Percentiles rank a stretch among this genome's conserved stretches.
Evolutionary conservation across 2,888 invertebrate genomes (phyloP).

Genomic region (Acrobasis repandana): DNA sequence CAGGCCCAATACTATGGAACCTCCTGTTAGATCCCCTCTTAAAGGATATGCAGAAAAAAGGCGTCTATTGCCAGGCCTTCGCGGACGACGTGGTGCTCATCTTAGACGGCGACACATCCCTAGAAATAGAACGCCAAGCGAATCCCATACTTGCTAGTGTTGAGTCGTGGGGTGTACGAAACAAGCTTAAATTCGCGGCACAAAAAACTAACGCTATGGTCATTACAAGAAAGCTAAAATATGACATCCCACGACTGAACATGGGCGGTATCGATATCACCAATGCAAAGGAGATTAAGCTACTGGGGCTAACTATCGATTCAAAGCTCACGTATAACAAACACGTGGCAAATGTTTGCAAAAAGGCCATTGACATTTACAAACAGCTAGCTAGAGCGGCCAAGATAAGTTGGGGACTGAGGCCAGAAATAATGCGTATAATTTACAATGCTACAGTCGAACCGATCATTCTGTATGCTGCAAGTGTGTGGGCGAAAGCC

Average conservation of each 20-base stretch:
- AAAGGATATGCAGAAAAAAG: background rate
- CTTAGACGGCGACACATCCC: too few species aligned
- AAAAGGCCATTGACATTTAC: constrained; percentile 7
- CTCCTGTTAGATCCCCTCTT: background rate
- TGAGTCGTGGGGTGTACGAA: too few species aligned
- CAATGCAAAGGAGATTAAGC: too few species aligned
- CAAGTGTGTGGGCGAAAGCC: constrained; percentile 26
- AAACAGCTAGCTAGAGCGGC: constrained; percentile 16
- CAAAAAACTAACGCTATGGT: too few species aligned
- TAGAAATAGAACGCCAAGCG: too few species aligned
- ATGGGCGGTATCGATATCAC: too few species aligned
- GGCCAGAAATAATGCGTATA: background rate
- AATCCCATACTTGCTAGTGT: too few species aligned
- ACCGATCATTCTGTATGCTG: constrained; percentile 9
- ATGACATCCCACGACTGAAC: too few species aligned
- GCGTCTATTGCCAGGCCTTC: background rate
- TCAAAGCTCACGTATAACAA: background rate
- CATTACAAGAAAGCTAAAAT: too few species aligned
- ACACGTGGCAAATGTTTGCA: background rate
- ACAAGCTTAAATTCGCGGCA: too few species aligned
- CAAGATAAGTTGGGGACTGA: constrained; percentile 17
- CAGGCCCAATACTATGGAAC: background rate
- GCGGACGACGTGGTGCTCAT: too few species aligned
- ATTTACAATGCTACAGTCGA: constrained; percentile 5
- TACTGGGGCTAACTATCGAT: too few species aligned